A percentile compares a stretch with the other conserved stretches of the same genome.
Evolutionary conservation across 2,113 vertebrate species (phyloP).

Genomic region (Egretta garzetta): DNA sequence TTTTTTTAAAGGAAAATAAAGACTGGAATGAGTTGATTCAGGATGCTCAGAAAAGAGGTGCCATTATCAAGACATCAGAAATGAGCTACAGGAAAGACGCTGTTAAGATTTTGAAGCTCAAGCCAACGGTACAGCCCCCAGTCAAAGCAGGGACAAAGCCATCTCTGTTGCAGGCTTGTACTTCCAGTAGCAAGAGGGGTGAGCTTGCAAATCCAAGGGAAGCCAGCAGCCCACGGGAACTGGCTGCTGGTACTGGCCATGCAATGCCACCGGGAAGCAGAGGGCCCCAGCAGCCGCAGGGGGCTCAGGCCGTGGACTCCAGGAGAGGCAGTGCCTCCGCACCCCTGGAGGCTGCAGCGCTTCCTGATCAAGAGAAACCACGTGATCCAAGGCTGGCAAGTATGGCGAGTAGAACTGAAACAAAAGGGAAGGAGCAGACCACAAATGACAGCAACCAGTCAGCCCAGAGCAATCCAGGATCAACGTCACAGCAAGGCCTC

Average conservation of each 20-base stretch:
- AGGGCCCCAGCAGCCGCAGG: neutral
- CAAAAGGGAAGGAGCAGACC: neutral
- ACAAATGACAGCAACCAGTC: neutral
- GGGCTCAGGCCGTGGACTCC: neutral
- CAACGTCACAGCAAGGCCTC: neutral
- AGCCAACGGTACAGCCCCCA: neutral
- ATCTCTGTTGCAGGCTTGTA: neutral
- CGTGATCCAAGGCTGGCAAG: slow-evolving; percentile 75
- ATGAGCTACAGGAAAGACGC: slow-evolving; percentile 71
- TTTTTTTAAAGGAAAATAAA: slow-evolving; percentile 74
- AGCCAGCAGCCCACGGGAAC: neutral
- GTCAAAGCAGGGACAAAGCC: neutral
- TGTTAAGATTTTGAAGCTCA: slow-evolving; percentile 78
- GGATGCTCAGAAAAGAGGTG: slow-evolving; percentile 78
- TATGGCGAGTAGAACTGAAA: slow-evolving; percentile 48
- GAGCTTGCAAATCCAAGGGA: neutral
- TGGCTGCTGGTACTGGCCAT: neutral
- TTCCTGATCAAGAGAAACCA: slow-evolving; percentile 3
- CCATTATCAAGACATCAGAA: slow-evolving; percentile 76
- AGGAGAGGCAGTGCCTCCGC: neutral
- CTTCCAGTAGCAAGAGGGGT: neutral
- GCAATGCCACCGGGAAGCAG: neutral
- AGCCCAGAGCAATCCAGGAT: neutral
- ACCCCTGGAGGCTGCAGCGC: neutral
- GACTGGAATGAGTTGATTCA: slow-evolving; percentile 86